A percentile compares a stretch with the other conserved stretches of the same genome.
phyloP scores from a whole-genome alignment of 2,888 invertebrate species.

The Amiota minor region DNA sequence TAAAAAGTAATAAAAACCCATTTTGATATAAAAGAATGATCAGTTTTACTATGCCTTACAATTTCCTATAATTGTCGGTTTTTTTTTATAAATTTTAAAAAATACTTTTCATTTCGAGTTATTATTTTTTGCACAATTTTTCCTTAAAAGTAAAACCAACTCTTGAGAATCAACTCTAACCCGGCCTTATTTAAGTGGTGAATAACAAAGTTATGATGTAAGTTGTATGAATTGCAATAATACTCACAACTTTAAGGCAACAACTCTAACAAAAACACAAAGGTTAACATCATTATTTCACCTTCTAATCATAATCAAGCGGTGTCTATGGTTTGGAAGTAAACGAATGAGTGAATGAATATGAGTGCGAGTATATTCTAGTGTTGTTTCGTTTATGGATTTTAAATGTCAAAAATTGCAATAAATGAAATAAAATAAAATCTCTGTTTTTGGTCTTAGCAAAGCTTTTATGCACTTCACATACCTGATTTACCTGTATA shows the following conservation, averaged over 20 bases:
- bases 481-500: too few species aligned
- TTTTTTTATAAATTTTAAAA: too few species aligned
- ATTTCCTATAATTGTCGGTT: too few species aligned
- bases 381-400: conserved; percentile 55
- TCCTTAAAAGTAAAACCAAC: conserved; percentile 51
- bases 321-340: neutral
- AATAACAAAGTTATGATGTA: conserved; percentile 22
- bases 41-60: too few species aligned
- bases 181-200: conserved; percentile 52
- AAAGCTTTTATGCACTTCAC: neutral
- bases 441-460: conserved; percentile 41
- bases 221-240: neutral
- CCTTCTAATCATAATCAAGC: conserved; percentile 62
- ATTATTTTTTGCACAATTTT: conserved; percentile 33
- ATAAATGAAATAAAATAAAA: too few species aligned
- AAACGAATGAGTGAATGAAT: conserved; percentile 44
- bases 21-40: too few species aligned
- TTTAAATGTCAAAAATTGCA: conserved; percentile 56
- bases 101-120: neutral
- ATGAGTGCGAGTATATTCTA: conserved; percentile 24
- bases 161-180: conserved; percentile 52
- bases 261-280: conserved; percentile 38
- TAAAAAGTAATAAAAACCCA: too few species aligned
- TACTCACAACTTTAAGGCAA: conserved; percentile 20
- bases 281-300: conserved; percentile 69